Evolutionary conservation across 2,888 invertebrate species (phyloP).

Genomic region (Drosophila percnosoma): DNA sequence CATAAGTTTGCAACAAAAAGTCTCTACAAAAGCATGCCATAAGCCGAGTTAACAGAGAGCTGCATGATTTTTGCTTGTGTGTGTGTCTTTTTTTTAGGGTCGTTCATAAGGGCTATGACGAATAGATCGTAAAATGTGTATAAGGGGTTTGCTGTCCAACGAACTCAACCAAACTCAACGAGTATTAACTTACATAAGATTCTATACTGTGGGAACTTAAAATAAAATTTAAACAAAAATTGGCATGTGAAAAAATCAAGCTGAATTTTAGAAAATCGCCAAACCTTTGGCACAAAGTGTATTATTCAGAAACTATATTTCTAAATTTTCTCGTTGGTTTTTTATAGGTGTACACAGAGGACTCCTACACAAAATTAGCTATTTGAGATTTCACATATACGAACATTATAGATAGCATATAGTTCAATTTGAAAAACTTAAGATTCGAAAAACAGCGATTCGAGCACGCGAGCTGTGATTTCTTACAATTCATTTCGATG

Average conservation of each 20-base stretch:
- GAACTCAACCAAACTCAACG: background rate
- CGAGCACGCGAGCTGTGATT: background rate
- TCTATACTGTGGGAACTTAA: background rate
- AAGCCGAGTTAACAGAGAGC: slow-evolving; percentile 21
- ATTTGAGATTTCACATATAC: too few relatives aligned
- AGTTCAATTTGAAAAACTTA: too few relatives aligned
- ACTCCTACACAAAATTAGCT: background rate
- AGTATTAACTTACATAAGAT: background rate
- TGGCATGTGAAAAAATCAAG: too few relatives aligned
- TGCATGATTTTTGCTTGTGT: slow-evolving; percentile 22
- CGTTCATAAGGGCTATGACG: background rate
- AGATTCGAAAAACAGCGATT: background rate
- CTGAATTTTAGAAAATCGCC: too few relatives aligned
- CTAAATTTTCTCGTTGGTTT: background rate
- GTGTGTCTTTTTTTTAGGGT: background rate
- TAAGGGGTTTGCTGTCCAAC: background rate
- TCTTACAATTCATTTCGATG: background rate
- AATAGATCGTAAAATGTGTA: background rate
- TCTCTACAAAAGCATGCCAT: slow-evolving; percentile 4
- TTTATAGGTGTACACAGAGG: background rate
- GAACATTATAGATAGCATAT: too few relatives aligned
- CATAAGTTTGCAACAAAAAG: slow-evolving; percentile 65
- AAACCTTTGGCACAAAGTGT: too few relatives aligned
- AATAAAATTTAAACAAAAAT: background rate
- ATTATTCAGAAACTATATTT: background rate